Evolutionary conservation across 2,113 vertebrate species (phyloP), one percentile per base, ranked within the genome.

Genomic region (Amia ocellicauda): DNA sequence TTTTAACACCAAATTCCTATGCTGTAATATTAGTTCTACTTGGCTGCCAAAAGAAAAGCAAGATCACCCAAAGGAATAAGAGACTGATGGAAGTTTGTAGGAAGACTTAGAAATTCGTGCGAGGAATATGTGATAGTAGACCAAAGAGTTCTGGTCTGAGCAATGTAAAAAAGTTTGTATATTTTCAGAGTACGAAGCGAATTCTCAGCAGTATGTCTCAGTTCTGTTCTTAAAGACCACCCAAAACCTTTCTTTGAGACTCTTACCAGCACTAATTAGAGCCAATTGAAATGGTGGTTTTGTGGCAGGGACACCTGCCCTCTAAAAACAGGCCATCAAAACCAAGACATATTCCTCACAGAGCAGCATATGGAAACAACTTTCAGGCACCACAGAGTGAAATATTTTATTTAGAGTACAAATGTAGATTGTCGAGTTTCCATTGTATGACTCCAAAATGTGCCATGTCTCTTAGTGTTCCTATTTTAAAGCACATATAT

Each of bases 291-390:
- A 69, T 73, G 71, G 82, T 76, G 83, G 83, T 77, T 83, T 83
- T 82, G 84, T 72, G 86, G 83, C 64, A 61, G 62, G 76, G 74
- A 81, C 86, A 89, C 85, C 87, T 89, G 86, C 65, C 63, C 76
- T 65, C 68, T 71, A 40, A 61, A 36, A 43, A 64, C 65, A 49
- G 62, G 50, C 64, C 66, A 66, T 84, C 69, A 75, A 62, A 67
- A 64, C 62, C 77, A 78, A 77, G 69, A 58, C 67, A 23, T 53
- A 47, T 63, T 68, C 71, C 63, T 27, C 20, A 8, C 61, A 54
- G 57, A 43, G 70, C 69, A 58, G 62, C 55, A 55, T 69, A 22
- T 36, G 31, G 31, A 36, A 36, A 36, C 11, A 36, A 36, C 31
- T 36, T 36, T 36, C 31, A 36, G 5, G 11, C 11, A 36, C 31